phyloP scores from a whole-genome alignment of 2,888 invertebrate species.

The Escarpia spicata region DNA sequence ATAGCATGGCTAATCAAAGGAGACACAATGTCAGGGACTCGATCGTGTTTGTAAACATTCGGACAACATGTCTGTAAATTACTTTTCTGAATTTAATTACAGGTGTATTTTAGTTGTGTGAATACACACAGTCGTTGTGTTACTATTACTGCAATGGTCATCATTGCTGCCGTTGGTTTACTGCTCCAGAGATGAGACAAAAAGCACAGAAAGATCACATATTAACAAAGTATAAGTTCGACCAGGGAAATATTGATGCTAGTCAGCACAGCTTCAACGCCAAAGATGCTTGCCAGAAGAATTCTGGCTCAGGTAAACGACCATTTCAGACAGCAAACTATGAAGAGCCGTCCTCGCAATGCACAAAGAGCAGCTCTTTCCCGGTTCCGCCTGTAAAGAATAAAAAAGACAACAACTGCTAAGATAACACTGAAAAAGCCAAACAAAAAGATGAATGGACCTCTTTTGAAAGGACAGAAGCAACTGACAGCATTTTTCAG shows the following conservation, averaged over 20 bases:
- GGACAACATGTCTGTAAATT: too few species aligned
- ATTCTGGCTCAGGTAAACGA: background rate
- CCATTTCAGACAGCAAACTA: background rate
- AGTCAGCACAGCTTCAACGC: background rate
- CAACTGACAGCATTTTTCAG: slow-evolving; percentile 38
- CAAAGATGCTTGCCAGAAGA: background rate
- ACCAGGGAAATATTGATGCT: background rate
- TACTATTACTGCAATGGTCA: too few species aligned
- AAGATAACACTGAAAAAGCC: slow-evolving; percentile 27
- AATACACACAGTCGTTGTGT: too few species aligned
- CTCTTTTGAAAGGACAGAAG: slow-evolving; percentile 36
- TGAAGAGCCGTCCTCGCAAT: background rate
- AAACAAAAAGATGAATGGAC: background rate
- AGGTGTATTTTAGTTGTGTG: too few species aligned
- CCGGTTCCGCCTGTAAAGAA: background rate
- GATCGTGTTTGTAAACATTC: too few species aligned
- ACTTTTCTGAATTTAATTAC: too few species aligned
- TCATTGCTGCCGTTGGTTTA: too few species aligned
- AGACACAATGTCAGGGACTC: too few species aligned
- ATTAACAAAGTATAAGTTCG: background rate
- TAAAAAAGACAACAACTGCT: background rate
- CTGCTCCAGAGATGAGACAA: background rate
- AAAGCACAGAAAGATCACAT: background rate
- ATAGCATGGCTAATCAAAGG: too few species aligned
- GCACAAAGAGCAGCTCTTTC: background rate